phyloP scores from a whole-genome alignment of 2,797 vertebrate species.

The Centropyge bicolor region DNA sequence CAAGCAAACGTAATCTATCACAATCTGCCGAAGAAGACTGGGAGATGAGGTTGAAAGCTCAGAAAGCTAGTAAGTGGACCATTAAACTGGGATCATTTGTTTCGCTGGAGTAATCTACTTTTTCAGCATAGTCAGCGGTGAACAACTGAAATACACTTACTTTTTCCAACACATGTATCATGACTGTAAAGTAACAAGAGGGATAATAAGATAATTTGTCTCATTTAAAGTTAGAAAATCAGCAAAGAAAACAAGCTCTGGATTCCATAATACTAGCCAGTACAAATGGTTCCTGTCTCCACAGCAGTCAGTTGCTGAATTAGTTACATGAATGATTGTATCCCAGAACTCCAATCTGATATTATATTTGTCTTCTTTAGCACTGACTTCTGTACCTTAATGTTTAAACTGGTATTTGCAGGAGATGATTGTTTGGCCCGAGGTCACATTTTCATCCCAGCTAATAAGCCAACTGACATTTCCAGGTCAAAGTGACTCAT shows the following conservation, averaged over 20 bases:
- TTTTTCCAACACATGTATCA: background rate
- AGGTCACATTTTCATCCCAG: constrained; percentile 21
- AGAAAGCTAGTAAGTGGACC: background rate
- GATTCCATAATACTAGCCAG: background rate
- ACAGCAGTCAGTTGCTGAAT: background rate
- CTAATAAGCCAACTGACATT: constrained; percentile 43
- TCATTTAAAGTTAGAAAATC: background rate
- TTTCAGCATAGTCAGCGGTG: background rate
- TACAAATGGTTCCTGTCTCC: background rate
- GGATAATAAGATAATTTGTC: background rate
- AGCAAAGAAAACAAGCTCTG: background rate
- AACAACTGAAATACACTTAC: background rate
- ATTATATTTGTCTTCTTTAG: background rate
- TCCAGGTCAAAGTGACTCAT: constrained; percentile 45
- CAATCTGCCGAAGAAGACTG: background rate
- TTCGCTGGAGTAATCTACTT: background rate
- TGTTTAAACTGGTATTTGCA: constrained; percentile 1
- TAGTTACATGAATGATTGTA: background rate
- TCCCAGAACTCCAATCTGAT: background rate
- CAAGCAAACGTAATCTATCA: too few relatives aligned
- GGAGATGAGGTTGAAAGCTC: background rate
- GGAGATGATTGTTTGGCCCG: constrained; percentile 18
- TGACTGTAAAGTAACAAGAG: background rate
- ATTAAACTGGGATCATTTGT: background rate
- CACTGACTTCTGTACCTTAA: background rate